phyloP scores from a whole-genome alignment of 1,140 invertebrate genomes.

The Cotesia vestalis region DNA sequence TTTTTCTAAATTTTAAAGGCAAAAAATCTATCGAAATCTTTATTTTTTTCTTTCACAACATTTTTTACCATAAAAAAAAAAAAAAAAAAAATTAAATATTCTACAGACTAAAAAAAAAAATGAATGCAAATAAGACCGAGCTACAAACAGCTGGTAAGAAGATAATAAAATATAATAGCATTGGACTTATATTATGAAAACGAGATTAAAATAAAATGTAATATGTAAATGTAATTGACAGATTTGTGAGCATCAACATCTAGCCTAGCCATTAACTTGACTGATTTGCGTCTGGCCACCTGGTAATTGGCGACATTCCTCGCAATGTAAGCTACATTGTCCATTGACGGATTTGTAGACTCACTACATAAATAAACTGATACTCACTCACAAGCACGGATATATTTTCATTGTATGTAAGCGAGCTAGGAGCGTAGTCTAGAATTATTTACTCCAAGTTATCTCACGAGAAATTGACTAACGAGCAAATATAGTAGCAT shows the following conservation, averaged over 20 bases:
- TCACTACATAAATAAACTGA: neutral
- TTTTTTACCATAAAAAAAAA: too few relatives aligned
- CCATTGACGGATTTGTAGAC: conserved; percentile 19
- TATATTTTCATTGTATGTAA: neutral
- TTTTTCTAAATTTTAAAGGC: too few relatives aligned
- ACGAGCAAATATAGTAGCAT: conserved; percentile 12
- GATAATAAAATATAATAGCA: conserved; percentile 8
- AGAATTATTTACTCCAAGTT: conserved; percentile 21
- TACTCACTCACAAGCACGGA: neutral
- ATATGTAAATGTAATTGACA: conserved; percentile 23
- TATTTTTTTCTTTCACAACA: too few relatives aligned
- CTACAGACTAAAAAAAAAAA: too few relatives aligned
- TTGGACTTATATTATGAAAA: neutral
- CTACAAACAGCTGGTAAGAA: too few relatives aligned
- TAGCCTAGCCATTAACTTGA: conserved; percentile 7
- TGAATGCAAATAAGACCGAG: too few relatives aligned
- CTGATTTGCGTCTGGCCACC: conserved; percentile 29
- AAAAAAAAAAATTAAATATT: too few relatives aligned
- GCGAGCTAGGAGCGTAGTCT: neutral
- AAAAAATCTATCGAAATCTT: too few relatives aligned
- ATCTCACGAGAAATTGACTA: conserved; percentile 26
- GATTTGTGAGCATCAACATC: conserved; percentile 27
- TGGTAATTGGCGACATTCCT: conserved; percentile 22
- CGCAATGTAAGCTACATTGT: neutral
- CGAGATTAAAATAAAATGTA: conserved; percentile 1